Evolutionary conservation across 2,888 invertebrate species (phyloP), one percentile per base, ranked within the genome.

Genomic region (Xylota sylvarum): DNA sequence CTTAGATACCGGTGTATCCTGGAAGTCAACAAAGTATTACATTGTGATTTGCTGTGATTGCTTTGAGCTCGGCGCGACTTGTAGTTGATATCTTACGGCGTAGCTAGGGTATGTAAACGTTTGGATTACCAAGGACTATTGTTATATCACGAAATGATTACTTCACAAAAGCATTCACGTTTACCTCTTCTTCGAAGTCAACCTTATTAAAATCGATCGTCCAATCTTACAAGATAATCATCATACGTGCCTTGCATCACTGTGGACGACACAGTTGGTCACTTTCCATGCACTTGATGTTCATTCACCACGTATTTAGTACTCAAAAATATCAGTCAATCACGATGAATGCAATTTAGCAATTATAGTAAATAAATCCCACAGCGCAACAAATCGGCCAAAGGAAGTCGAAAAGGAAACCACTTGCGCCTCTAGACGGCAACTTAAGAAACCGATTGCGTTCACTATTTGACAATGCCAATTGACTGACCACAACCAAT

Each of bases 201-300:
- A 48, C 14, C 43, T 9, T 19, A 27, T 46, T 46, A 62, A 30
- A 30, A 40, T 10, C 10, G 32, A 64, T 64, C 32, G 43, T 1
- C 30, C 64, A 64, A 48, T 46, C 48, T 30, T 17, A 46, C 64
- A 46, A 64, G 64, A 64, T 46, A 48, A 19, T 64, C 27, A 12
- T 48, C 17, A 46, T 48, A 64, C 48, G 48, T 48, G 48, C 32
- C 32, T 64, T 48, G 64, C 32, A 19, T 64, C 12, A 0, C 50
- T 4, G 1, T 14, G 14, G 43, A 5, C 2, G 5, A 0, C 64
- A 10, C 7, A 12, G 12, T 19, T 52, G 12, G 1, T 4, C 9
- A 7, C n/a, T 5, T 52, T n/a, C 2, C 23, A 4, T 12, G 50
- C 7, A 10, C 5, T 12, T 7, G 9, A 30, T 14, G 14, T 7